Base-by-base conservation (phyloP, 2,888 invertebrate genomes). In the Thyatira batis region DNA sequence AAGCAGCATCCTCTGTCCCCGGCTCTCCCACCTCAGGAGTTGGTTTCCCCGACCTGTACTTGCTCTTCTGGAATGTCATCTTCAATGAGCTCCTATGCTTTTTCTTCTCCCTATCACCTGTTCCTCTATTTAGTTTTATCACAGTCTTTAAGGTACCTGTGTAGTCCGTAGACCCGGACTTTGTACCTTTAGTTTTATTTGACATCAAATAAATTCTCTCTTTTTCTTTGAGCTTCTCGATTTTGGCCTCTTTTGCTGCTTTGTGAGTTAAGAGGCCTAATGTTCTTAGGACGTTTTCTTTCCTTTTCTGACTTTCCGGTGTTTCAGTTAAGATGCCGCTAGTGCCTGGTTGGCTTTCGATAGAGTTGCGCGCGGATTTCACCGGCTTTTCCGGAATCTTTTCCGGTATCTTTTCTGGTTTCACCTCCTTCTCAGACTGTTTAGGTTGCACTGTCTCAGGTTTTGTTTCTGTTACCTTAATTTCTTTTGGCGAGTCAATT, bases 101-200 rank as follows among this genome's bases (percentile, higher is more conserved):
- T 82, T 95, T 95, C 69, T 94, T 91, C 25, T 90, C 90, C 20
- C 82, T 70, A 0, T 85, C 85, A 0, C 94, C 81, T 0, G 78
- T 61, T 59, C 76, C 87, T 60, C 95, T 93, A 78, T 94, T 95
- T 62, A 97, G 85, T 85, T 97, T 96, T 69, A 97, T 97, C 69
- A 97, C 95, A 67, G 97, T 96, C 80, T 97, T 97, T 62, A 97
- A 80, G 0, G 96, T 97, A 39, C 97, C 97, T 2, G 96, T 96
- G 73, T 95, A 96, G 67, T 93, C 94, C 17, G 89, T 87, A 3
- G 88, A 85, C 21, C 82, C 82, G 20, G 86, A 74, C 23, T 84
- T 83, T 0, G 83, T 63, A 51, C 79, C 73, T 54, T 87, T 84
- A 33, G 67, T 77, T 54, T 85, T 85, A 57, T 81, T 86, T 0